Conservation (phyloP, 2,797 vertebrate species). For the Florisuga fusca region DNA sequence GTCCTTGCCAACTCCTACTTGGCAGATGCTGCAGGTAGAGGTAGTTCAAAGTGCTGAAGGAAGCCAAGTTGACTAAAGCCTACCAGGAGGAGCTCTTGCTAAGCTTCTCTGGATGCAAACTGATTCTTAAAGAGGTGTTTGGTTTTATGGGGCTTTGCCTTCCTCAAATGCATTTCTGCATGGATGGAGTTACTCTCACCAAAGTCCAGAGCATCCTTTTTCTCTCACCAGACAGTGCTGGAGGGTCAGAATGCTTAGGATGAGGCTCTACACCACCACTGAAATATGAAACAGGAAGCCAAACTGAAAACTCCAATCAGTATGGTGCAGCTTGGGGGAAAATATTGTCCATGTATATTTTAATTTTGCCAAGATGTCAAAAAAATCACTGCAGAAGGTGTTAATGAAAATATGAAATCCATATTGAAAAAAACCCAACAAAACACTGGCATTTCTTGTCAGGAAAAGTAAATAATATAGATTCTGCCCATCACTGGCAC, state of each 20-base stretch:
- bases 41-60: neutral
- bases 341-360: neutral
- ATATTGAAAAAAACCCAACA: neutral
- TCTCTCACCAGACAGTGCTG: neutral
- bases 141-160: neutral
- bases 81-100: neutral
- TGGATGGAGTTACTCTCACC: neutral
- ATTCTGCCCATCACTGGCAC: neutral
- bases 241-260: neutral
- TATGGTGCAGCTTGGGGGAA: neutral
- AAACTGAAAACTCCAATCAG: neutral
- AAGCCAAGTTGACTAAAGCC: neutral
- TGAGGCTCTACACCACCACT: neutral
- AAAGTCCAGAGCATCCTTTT: neutral
- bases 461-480: neutral
- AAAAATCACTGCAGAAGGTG: neutral
- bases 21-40: neutral
- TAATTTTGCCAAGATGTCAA: neutral
- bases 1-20: rapidly evolving
- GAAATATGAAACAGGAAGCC: neutral
- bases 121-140: neutral
- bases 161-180: neutral
- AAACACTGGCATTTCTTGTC: neutral
- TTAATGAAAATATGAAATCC: neutral
- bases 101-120: neutral